Evolutionary conservation across 1,140 invertebrate genomes (phyloP), one percentile per base, ranked within the genome.

Genomic region (Drepana arcuata): DNA sequence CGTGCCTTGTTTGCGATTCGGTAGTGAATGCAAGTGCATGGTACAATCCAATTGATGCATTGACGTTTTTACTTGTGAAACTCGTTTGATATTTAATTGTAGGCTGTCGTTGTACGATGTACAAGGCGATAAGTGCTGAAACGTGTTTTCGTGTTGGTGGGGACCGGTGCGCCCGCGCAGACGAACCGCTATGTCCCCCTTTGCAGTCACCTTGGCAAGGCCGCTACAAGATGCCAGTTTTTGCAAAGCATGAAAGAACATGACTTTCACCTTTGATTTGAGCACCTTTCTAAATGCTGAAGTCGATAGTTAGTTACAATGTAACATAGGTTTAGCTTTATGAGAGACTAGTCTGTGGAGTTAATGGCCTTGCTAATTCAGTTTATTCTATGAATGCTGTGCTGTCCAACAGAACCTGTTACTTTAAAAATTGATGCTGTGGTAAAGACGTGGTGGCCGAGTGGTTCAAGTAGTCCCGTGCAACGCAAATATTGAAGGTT

Each of bases 181-280:
- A 42, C 25, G 44, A 50, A 71, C 77, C 77, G 77, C 78, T 81
- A 81, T 78, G 73, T 73, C 73, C 73, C 71, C 68, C 64, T n/a
- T 74, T 78, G 77, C 73, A 73, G 47, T 81, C 63, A 81, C 77
- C 77, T 81, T 81, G 77, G 61, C 77, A 81, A 81, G 77, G 77
- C 77, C 77, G 74, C 61, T 44, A 39, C 43, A 67, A 74, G 77
- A 77, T 75, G 69, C 64, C 58, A 77, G 71, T 81, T 81, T 81
- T 81, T 79, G 74, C 77, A 68, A 72, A 59, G 52, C 60, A 62
- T 62, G 61, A 70, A 68, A 70, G 69, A 58, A 68, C 61, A 78
- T 71, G 74, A 81, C 77, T 81, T 81, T 81, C 77, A 79, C 77
- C 77, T 69, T 73, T 68, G 45, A 72, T 55, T 70, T 9, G 18